Evolutionary conservation across 2,888 invertebrate genomes (phyloP), one percentile per base, ranked within the genome.

Genomic region (Erebia palarica): DNA sequence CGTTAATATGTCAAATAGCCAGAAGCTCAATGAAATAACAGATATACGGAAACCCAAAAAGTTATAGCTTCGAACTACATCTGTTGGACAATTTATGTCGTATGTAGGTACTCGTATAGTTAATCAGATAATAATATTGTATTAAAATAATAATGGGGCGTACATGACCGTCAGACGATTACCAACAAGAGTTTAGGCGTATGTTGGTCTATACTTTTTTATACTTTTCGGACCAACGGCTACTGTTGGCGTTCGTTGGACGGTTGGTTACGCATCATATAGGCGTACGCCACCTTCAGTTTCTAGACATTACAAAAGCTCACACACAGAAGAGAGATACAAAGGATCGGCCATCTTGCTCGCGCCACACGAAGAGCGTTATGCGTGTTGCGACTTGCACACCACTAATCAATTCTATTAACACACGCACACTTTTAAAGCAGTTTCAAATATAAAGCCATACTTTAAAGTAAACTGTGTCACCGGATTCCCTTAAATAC

Each of bases 321-420:
- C 80, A 86, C 78, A 87, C 79, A 87, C 77, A 86, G 84, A 85
- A 81, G 87, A 82, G 84, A 82, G 85, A 81, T 79, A 80, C 78
- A 80, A 82, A 86, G 84, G 87, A 88, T 86, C 88, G 92, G 91
- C 92, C 92, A 93, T 90, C 92, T 92, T 93, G 92, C 92, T 92
- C 89, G 85, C 89, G 85, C 89, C 90, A 87, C 89, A 85, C 83
- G 81, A 78, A 77, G 79, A 76, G 76, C 80, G 77, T 82, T 82
- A 80, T 79, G 79, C 79, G 81, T 84, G 83, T 81, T 84, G 83
- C 86, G 86, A 87, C 87, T 85, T 84, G 82, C 82, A 83, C 68
- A 64, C 73, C 74, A 76, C 75, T 71, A 63, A 74, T 75, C 73
- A 77, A 74, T 75, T 74, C 69, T 58, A 67, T 59, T 36, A 36